phyloP scores from a whole-genome alignment of 2,113 vertebrate species.

The Rhabdornis inornatus region DNA sequence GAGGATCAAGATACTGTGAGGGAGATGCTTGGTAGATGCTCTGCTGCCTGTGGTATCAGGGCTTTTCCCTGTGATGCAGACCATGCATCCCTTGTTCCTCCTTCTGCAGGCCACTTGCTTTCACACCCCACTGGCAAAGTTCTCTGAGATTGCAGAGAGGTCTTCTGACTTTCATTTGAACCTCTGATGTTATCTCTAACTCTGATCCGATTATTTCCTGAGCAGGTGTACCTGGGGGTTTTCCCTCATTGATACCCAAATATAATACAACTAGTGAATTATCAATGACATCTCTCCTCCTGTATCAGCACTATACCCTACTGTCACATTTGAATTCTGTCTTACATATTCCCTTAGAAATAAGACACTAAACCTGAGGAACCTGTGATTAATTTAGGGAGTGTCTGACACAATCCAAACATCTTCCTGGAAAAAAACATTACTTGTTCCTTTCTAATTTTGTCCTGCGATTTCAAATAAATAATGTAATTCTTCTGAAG shows the following conservation, averaged over 20 bases:
- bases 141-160: neutral
- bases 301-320: neutral
- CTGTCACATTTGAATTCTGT: neutral
- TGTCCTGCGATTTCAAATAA: neutral
- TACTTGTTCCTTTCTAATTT: neutral
- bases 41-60: neutral
- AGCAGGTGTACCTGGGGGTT: neutral
- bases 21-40: neutral
- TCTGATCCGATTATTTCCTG: neutral
- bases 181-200: neutral
- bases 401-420: neutral
- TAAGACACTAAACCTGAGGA: neutral
- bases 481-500: neutral
- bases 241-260: neutral
- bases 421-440: neutral
- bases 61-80: neutral
- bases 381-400: neutral
- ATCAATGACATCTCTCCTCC: neutral
- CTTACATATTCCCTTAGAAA: neutral
- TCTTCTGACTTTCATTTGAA: neutral
- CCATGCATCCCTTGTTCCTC: fast-evolving
- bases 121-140: neutral
- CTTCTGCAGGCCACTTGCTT: neutral
- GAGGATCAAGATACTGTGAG: neutral
- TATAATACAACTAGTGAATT: neutral